Conservation (phyloP, 92 coral and sea anemone genomes). For the Parazoanthus darwini region DNA sequence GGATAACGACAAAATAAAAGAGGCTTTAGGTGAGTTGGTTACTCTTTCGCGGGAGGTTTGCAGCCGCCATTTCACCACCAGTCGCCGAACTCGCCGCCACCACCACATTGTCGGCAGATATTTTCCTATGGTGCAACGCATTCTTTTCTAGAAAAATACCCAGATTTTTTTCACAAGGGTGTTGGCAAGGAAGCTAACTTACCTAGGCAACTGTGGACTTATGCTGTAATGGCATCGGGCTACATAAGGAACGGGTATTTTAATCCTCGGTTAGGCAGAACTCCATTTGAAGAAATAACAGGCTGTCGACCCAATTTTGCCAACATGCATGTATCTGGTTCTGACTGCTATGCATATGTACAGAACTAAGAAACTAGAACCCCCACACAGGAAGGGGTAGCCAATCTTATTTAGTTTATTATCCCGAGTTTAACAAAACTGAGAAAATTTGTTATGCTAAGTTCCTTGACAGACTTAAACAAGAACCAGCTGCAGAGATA, state of each 20-base stretch:
- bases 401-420: conserved; percentile 47
- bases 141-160: too few relatives aligned
- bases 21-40: background rate
- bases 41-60: conserved; percentile 15
- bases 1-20: background rate
- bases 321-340: conserved; percentile 56
- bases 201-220: conserved; percentile 34
- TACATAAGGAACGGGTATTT: conserved; percentile 29
- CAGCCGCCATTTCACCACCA: background rate
- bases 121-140: conserved; percentile 38
- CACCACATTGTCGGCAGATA: conserved; percentile 32
- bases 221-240: conserved; percentile 44
- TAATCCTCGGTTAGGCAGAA: conserved; percentile 44
- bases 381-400: conserved; percentile 40
- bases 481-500: background rate
- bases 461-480: background rate
- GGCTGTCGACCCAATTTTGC: conserved; percentile 39
- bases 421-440: conserved; percentile 20
- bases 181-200: conserved; percentile 12
- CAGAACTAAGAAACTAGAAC: conserved; percentile 52
- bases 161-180: too few relatives aligned
- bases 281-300: conserved; percentile 52
- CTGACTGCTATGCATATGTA: conserved; percentile 46
- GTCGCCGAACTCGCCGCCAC: conserved; percentile 22
- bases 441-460: background rate